Evolutionary conservation across 1,140 invertebrate species (phyloP).

Genomic region (Bactericera cockerelli): DNA sequence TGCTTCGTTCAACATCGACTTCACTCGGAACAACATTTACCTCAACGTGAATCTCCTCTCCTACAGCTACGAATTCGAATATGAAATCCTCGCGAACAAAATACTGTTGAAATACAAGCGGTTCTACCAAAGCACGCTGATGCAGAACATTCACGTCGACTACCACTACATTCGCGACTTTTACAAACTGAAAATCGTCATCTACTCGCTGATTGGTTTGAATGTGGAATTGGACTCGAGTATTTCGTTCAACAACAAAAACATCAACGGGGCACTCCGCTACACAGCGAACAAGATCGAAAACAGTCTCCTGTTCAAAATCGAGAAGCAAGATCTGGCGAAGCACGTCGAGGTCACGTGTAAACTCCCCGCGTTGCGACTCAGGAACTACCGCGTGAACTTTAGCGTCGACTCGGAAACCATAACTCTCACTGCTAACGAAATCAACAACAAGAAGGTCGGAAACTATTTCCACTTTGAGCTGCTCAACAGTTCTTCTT

Average conservation of each 20-base stretch:
- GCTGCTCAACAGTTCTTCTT: background rate
- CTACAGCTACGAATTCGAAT: background rate
- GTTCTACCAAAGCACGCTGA: background rate
- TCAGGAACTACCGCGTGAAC: background rate
- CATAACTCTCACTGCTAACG: background rate
- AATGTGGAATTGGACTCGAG: background rate
- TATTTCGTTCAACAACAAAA: background rate
- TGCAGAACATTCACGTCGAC: background rate
- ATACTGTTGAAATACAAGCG: background rate
- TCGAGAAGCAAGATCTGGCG: background rate
- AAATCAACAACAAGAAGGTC: background rate
- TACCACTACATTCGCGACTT: background rate
- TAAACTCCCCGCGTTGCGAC: background rate
- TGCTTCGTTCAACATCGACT: conserved; percentile 2
- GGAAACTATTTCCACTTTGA: background rate
- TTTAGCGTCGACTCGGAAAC: background rate
- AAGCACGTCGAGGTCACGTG: background rate
- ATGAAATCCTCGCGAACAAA: background rate
- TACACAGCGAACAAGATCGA: background rate
- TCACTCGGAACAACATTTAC: background rate
- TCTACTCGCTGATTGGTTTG: background rate
- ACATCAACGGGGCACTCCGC: background rate
- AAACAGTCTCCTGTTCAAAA: background rate
- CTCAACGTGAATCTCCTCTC: background rate
- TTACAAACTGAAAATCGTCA: background rate